A percentile compares a stretch with the other conserved stretches of the same genome.
phyloP scores from a whole-genome alignment of 2,888 invertebrate species.

The Pandemis heparana region DNA sequence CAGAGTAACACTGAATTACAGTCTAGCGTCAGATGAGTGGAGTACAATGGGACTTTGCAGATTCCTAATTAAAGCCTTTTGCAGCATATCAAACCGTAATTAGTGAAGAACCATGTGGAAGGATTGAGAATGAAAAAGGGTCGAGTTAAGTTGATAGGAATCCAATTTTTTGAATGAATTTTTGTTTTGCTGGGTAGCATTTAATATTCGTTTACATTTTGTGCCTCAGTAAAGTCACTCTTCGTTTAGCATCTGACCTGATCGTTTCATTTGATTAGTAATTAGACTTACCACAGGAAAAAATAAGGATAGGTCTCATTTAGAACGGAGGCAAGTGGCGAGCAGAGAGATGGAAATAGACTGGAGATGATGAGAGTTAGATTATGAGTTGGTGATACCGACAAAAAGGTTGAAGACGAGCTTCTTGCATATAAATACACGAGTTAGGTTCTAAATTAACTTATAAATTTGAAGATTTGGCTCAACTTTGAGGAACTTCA shows the following conservation, averaged over 20 bases:
- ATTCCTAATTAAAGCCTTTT: slow-evolving; percentile 22
- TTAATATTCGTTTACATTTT: no score
- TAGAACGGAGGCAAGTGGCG: no score
- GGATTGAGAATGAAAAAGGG: neutral
- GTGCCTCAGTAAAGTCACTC: no score
- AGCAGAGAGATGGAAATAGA: no score
- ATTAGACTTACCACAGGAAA: no score
- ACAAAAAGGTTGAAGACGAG: no score
- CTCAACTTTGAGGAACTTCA: slow-evolving; percentile 31
- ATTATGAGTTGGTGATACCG: no score
- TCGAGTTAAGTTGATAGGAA: neutral
- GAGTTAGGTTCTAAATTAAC: neutral
- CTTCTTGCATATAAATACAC: neutral
- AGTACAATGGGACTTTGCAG: slow-evolving; percentile 12
- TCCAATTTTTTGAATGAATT: neutral
- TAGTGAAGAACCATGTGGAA: slow-evolving; percentile 8
- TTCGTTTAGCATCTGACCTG: no score
- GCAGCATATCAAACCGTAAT: slow-evolving; percentile 17
- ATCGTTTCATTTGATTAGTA: no score
- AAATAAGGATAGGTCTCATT: no score
- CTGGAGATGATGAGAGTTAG: neutral
- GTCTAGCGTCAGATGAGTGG: slow-evolving; percentile 11
- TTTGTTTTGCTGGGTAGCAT: no score
- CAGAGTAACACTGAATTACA: slow-evolving; percentile 28
- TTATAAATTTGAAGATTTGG: slow-evolving; percentile 8